Conservation (phyloP, 1,140 invertebrate genomes). For the Oreohelix idahoensis region DNA sequence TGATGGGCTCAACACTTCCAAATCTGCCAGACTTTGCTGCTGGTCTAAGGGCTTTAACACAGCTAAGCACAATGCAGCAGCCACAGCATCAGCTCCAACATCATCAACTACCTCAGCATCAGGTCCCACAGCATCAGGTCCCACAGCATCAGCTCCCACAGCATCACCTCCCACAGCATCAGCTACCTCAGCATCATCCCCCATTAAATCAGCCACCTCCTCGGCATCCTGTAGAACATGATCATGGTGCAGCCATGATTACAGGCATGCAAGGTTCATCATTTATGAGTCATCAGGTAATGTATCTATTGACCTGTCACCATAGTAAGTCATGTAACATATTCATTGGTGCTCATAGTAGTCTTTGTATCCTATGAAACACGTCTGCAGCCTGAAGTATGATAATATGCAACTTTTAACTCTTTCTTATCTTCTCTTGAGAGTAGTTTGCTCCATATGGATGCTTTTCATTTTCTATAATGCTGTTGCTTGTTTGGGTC, state of each 20-base stretch:
- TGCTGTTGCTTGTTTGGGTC: too few relatives aligned
- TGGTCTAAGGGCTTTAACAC: conserved; percentile 10
- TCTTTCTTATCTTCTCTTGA: too few relatives aligned
- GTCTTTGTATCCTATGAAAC: too few relatives aligned
- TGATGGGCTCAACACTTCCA: neutral
- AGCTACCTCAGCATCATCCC: neutral
- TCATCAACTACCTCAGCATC: neutral
- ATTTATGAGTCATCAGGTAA: conserved; percentile 10
- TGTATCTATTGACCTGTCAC: neutral
- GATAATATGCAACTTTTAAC: too few relatives aligned
- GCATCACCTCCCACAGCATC: neutral
- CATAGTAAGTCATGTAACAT: too few relatives aligned
- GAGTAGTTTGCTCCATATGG: too few relatives aligned
- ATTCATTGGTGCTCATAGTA: too few relatives aligned
- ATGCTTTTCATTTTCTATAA: too few relatives aligned
- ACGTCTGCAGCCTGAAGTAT: too few relatives aligned
- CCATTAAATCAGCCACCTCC: neutral
- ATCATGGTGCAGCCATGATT: conserved; percentile 15
- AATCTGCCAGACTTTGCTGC: conserved; percentile 12
- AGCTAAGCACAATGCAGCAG: neutral
- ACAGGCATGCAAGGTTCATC: conserved; percentile 33
- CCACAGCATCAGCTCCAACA: neutral
- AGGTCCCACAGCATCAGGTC: neutral
- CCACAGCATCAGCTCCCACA: neutral
- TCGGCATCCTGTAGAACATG: neutral